Evolutionary conservation across 2,113 vertebrate species (phyloP), one percentile per base, ranked within the genome.

Genomic region (Ranitomeya imitator): DNA sequence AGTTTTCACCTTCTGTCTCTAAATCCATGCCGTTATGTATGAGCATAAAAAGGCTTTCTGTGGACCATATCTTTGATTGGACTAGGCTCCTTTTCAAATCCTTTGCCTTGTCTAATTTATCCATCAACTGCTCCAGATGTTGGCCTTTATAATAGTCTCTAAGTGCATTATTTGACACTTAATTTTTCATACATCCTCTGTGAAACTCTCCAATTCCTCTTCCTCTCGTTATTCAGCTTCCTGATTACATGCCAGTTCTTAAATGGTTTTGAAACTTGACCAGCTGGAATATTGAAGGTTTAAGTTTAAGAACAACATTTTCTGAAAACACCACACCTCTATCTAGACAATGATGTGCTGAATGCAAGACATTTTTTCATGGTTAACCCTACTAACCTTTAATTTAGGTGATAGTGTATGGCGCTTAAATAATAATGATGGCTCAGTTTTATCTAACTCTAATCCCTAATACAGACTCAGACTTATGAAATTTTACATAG

Each of bases 151-250:
- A 85, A 89, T 89, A 89, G 87, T 79, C 87, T 85, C 87, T 14
- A 10, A 67, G 87, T 54, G 82, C 73, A 89, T 85, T 88, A 88
- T 84, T 88, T 89, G 81, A 84, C 87, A 89, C 81, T 79, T 85
- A 31, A 85, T 85, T 79, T 89, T 85, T 89, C 81, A 89, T 89
- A 85, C 59, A 89, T 89, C 82, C 87, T 85, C 85, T 85, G 82
- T 85, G 82, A 89, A 85, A 69, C 81, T 78, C 73, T 79, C 74
- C 81, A 89, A 85, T 89, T 52, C 82, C 87, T 89, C 74, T 85
- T 89, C 87, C 87, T 88, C 81, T 88, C 76, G 51, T 84, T 79
- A 88, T 88, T 88, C 45, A 55, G 55, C 59, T 67, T 85, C 23
- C 87, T 85, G 87, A 85, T 88, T 61, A 12, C 54, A 89, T 89